Evolutionary conservation across 2,113 vertebrate genomes (phyloP).

Genomic region (Phrynosoma platyrhinos): DNA sequence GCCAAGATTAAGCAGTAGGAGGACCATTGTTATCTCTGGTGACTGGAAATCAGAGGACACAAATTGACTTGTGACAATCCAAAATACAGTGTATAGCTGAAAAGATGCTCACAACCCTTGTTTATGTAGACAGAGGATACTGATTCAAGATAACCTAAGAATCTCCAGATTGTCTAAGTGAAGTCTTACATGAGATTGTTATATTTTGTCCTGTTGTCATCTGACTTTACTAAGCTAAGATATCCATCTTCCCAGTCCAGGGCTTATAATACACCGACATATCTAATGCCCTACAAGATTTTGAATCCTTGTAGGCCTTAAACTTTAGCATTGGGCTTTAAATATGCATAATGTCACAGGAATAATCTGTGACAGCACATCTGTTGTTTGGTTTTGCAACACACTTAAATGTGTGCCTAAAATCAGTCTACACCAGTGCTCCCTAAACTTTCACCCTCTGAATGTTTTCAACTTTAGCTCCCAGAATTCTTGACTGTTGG

Average conservation of each 20-base stretch:
- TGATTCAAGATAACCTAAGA: not conserved
- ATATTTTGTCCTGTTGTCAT: not conserved
- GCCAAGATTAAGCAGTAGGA: not conserved
- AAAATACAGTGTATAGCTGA: not conserved
- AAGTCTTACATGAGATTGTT: not conserved
- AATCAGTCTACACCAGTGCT: not conserved
- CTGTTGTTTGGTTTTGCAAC: constrained; percentile 9
- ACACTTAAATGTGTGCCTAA: not conserved
- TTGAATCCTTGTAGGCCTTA: not conserved
- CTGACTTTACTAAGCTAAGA: not conserved
- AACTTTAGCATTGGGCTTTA: not conserved
- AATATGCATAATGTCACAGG: not conserved
- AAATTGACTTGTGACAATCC: constrained; percentile 11
- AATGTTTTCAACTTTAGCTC: no score
- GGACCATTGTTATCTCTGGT: not conserved
- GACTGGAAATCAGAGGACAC: not conserved
- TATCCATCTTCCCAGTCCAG: not conserved
- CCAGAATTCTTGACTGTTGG: no score
- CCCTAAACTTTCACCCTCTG: no score
- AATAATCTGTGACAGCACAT: constrained; percentile 14
- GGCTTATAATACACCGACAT: not conserved
- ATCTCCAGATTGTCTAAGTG: not conserved
- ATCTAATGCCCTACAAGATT: not conserved
- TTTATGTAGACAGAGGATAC: not conserved
- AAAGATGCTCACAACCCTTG: not conserved